phyloP scores from a whole-genome alignment of 2,888 invertebrate genomes.

The Limnephilus lunatus region DNA sequence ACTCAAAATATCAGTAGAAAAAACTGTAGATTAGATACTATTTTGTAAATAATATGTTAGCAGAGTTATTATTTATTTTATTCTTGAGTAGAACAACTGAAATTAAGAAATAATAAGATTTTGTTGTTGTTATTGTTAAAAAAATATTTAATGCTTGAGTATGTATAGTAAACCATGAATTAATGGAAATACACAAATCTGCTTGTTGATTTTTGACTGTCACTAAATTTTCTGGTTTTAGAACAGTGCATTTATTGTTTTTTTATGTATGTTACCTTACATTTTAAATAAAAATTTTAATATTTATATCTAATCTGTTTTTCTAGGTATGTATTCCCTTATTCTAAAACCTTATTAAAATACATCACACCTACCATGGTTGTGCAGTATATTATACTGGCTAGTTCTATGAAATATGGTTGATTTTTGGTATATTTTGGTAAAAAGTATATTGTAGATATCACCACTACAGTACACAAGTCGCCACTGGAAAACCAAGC shows the following conservation, averaged over 20 bases:
- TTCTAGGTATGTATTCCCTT: background rate
- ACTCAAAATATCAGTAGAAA: background rate
- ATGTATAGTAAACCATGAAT: background rate
- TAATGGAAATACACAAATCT: background rate
- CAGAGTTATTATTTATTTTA: slow-evolving; percentile 2
- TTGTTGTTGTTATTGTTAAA: background rate
- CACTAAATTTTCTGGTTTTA: background rate
- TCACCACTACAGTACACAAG: background rate
- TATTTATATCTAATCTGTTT: background rate
- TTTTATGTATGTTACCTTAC: background rate
- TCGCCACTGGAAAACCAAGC: background rate
- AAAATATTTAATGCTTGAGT: background rate
- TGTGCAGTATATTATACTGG: background rate
- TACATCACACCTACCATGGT: background rate
- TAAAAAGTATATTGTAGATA: background rate
- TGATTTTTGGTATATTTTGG: background rate
- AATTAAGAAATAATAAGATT: background rate
- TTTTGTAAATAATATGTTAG: background rate
- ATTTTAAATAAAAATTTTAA: background rate
- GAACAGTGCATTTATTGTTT: background rate
- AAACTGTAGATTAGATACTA: background rate
- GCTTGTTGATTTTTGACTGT: background rate
- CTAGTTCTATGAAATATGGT: background rate
- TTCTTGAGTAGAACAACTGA: background rate
- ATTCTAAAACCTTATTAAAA: background rate